These are phyloP conservation scores for Spea multiplicata DNA, from an alignment of 2,113 vertebrate genomes.

Conservation along the genomic window DNA sequence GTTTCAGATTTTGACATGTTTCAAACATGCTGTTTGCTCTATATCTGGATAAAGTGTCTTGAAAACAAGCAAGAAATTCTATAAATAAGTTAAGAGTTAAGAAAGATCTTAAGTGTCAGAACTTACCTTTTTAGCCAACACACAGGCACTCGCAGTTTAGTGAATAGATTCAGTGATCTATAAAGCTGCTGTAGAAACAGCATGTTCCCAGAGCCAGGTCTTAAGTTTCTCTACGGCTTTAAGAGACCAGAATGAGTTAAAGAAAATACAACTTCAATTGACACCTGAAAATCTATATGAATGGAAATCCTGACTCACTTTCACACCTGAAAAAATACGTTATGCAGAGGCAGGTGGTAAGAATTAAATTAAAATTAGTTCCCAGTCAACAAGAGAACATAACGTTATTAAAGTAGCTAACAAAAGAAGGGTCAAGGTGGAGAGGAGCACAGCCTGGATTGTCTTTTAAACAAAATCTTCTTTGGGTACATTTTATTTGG, in stretches of 20 bases:
- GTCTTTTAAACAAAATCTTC: slow-evolving; percentile 1
- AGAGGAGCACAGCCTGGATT: background rate
- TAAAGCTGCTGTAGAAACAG: background rate
- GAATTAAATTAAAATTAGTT: slow-evolving; percentile 11
- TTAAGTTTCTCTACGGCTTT: no score
- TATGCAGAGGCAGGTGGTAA: slow-evolving; percentile 6
- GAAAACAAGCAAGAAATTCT: slow-evolving; percentile 8
- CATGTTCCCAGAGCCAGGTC: background rate
- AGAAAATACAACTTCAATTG: slow-evolving; percentile 3
- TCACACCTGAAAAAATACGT: slow-evolving; percentile 22
- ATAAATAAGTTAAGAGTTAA: slow-evolving; percentile 14
- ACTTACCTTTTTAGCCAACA: no score
- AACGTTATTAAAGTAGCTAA: background rate
- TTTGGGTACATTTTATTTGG: background rate
- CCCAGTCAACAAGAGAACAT: slow-evolving; percentile 1
- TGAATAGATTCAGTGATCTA: background rate
- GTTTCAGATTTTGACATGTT: slow-evolving; percentile 20
- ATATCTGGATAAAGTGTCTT: slow-evolving; percentile 43
- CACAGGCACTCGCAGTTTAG: no score
- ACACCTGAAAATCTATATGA: slow-evolving; percentile 6
- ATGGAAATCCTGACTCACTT: slow-evolving; percentile 13
- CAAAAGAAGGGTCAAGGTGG: background rate
- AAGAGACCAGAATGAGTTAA: background rate
- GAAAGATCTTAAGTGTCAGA: no score
- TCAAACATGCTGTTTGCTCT: slow-evolving; percentile 30